A percentile compares a stretch with the other conserved stretches of the same genome.
Evolutionary conservation across 1,140 invertebrate genomes (phyloP).

Genomic region (Popillia japonica): DNA sequence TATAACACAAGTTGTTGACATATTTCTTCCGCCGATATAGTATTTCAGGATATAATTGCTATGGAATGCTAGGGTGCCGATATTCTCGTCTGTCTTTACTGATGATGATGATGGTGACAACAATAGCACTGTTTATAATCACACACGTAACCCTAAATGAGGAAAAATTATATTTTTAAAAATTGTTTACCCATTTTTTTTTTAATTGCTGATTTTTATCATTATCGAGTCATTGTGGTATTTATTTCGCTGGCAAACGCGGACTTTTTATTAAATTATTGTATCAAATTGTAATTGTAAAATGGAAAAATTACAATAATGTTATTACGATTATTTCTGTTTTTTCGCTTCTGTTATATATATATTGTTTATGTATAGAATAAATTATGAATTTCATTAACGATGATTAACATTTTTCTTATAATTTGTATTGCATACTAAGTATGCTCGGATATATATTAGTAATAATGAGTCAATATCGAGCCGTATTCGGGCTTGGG

Average conservation of each 20-base stretch:
- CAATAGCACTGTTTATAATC: slow-evolving; percentile 24
- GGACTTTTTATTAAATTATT: slow-evolving; percentile 31
- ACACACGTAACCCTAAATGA: not conserved
- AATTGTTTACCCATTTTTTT: not conserved
- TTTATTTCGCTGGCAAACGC: slow-evolving; percentile 1
- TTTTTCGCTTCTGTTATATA: slow-evolving; percentile 36
- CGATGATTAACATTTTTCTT: slow-evolving; percentile 4
- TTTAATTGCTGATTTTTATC: slow-evolving; percentile 17
- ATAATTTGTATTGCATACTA: slow-evolving; percentile 37
- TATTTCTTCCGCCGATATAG: slow-evolving; percentile 19
- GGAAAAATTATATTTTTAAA: slow-evolving; percentile 22
- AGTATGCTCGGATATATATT: slow-evolving; percentile 37
- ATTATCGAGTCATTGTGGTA: slow-evolving; percentile 18
- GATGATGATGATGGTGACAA: not conserved
- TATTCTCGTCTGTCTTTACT: not conserved
- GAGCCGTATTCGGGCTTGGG: not conserved
- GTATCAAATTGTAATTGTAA: slow-evolving; percentile 19
- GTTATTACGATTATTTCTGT: slow-evolving; percentile 20
- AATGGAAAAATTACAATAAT: slow-evolving; percentile 17
- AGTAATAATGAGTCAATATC: slow-evolving; percentile 36
- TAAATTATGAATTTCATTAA: slow-evolving; percentile 25
- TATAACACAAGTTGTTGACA: slow-evolving; percentile 39
- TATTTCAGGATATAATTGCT: slow-evolving; percentile 38
- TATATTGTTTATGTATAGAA: slow-evolving; percentile 33
- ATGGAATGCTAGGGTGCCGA: slow-evolving; percentile 35